Percentiles rank a stretch among this genome's conserved stretches.
Conservation (phyloP, 2,888 invertebrate species). For the Allacma fusca region DNA sequence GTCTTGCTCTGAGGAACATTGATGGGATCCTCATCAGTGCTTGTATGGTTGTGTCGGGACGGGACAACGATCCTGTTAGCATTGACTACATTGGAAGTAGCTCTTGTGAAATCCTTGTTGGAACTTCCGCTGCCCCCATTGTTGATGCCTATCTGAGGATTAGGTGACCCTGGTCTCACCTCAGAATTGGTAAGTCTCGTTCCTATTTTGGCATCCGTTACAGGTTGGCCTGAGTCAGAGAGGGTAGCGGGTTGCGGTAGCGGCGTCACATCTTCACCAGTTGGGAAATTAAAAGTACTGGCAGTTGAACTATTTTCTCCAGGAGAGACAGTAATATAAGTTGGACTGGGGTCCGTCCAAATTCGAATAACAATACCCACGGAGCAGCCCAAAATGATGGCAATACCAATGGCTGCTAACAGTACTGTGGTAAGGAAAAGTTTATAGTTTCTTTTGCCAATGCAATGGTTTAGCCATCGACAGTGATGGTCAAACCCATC, state of each 20-base stretch:
- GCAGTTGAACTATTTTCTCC: conserved; percentile 32
- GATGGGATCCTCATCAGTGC: neutral
- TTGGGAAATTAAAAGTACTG: neutral
- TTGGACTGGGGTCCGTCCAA: conserved; percentile 35
- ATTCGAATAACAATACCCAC: conserved; percentile 65
- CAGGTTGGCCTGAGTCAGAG: neutral
- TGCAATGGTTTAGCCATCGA: conserved; percentile 98
- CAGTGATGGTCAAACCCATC: conserved; percentile 83
- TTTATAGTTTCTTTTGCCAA: conserved; percentile 88
- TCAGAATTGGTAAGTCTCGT: neutral
- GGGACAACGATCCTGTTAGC: neutral
- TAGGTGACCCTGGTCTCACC: neutral
- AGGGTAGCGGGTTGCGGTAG: neutral
- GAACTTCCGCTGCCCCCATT: conserved; percentile 5
- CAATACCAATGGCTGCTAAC: conserved; percentile 77
- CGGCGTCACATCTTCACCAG: neutral
- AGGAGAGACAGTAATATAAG: neutral
- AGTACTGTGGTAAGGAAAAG: conserved; percentile 82
- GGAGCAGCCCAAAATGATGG: conserved; percentile 75
- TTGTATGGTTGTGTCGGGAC: neutral
- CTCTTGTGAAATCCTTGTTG: neutral
- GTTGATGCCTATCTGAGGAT: neutral
- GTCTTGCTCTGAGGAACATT: conserved; percentile 32
- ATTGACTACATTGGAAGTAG: neutral
- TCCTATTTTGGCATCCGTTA: neutral